Conservation (phyloP, 2,888 invertebrate species). For the Himalopsyche anomala region DNA sequence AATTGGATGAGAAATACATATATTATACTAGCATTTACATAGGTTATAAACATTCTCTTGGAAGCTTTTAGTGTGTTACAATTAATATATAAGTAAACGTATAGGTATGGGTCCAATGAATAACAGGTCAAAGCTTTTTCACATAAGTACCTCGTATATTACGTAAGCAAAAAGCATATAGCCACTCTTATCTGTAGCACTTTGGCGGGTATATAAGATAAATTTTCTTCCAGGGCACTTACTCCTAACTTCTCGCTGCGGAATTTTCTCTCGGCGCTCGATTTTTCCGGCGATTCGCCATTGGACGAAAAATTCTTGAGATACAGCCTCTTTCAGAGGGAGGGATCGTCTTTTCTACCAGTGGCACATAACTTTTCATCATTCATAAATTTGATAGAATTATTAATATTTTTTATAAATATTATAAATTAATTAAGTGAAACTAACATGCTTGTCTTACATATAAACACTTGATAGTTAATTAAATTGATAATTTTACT, state of each 20-base stretch:
- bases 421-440: no score
- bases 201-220: slow-evolving; percentile 16
- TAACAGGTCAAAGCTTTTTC: slow-evolving; percentile 45
- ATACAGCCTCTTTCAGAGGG: slow-evolving; percentile 60
- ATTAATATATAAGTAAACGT: background rate
- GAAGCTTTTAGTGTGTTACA: background rate
- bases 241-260: slow-evolving; percentile 1
- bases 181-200: slow-evolving; percentile 27
- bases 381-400: no score
- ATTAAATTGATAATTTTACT: no score
- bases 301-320: slow-evolving; percentile 62
- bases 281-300: slow-evolving; percentile 61
- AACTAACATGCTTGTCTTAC: no score
- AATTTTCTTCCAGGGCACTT: slow-evolving; percentile 8
- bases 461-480: no score
- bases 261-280: slow-evolving; percentile 52
- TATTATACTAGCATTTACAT: no score
- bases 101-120: background rate
- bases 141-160: slow-evolving; percentile 22
- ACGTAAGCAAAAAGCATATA: slow-evolving; percentile 31
- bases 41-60: background rate
- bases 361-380: background rate
- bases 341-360: slow-evolving; percentile 52
- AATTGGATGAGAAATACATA: no score
- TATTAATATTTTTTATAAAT: no score